phyloP scores from a whole-genome alignment of 2,797 vertebrate genomes.

The Helostoma temminkii region DNA sequence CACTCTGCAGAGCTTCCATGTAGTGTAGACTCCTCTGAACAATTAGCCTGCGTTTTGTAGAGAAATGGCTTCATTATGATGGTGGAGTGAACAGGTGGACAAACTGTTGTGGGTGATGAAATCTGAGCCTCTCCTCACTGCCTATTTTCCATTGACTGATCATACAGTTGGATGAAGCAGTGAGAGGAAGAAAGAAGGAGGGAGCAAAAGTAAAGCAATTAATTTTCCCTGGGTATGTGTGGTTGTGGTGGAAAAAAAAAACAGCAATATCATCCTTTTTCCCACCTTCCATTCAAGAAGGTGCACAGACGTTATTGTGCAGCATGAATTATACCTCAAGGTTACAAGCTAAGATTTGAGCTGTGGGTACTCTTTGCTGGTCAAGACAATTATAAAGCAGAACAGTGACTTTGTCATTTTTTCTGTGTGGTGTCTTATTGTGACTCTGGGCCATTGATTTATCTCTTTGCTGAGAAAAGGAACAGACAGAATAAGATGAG shows the following conservation, averaged over 20 bases:
- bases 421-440: constrained; percentile 18
- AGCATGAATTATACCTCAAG: constrained; percentile 68
- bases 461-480: constrained; percentile 33
- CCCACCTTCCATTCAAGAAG: constrained; percentile 43
- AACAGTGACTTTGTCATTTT: constrained; percentile 7
- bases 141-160: constrained; percentile 62
- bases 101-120: constrained; percentile 73
- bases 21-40: neutral
- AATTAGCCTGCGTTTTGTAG: constrained; percentile 37
- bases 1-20: constrained; percentile 4
- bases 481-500: constrained; percentile 60
- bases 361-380: constrained; percentile 23
- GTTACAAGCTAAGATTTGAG: constrained; percentile 53
- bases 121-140: constrained; percentile 62
- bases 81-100: constrained; percentile 83
- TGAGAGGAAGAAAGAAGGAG: constrained; percentile 19
- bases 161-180: constrained; percentile 43
- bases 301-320: constrained; percentile 51
- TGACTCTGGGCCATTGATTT: constrained; percentile 50
- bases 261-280: constrained; percentile 55
- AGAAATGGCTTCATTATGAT: constrained; percentile 57
- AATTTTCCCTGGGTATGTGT: constrained; percentile 57
- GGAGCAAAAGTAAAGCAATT: constrained; percentile 69
- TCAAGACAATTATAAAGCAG: constrained; percentile 54
- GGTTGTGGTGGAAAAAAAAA: constrained; percentile 33